These are phyloP conservation scores for Buphagus erythrorhynchus DNA, from an alignment of 2,797 vertebrate genomes.

Conservation along the genomic window DNA sequence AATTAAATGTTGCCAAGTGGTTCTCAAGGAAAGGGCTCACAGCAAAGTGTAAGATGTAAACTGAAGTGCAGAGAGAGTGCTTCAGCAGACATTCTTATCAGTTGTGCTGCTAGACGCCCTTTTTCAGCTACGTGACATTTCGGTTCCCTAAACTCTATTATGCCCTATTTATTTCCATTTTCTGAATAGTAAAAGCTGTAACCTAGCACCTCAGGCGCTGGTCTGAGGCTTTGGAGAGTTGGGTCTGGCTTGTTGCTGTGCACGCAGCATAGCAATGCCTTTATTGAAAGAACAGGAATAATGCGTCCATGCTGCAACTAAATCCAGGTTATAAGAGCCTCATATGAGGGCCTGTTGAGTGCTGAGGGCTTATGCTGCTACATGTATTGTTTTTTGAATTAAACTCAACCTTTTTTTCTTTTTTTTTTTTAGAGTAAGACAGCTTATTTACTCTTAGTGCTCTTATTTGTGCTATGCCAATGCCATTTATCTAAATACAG, in stretches of 20 bases:
- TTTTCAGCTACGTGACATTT: background rate
- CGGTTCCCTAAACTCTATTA: background rate
- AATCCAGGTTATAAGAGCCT: background rate
- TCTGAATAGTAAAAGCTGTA: background rate
- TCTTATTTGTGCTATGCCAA: background rate
- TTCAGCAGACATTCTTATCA: background rate
- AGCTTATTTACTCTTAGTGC: background rate
- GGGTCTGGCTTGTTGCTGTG: background rate
- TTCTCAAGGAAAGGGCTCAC: background rate
- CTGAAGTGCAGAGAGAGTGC: background rate
- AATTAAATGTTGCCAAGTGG: background rate
- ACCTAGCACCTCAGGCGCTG: background rate
- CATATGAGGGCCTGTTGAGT: accelerated
- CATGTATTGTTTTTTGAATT: background rate
- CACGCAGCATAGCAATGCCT: background rate
- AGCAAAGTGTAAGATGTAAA: background rate
- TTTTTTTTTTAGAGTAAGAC: background rate
- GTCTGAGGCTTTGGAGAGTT: background rate
- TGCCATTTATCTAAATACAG: background rate
- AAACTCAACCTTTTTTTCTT: background rate
- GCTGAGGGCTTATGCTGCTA: background rate
- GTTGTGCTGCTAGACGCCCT: background rate
- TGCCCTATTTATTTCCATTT: constrained; percentile 27
- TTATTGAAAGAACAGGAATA: background rate
- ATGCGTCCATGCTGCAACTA: background rate